phyloP scores from a whole-genome alignment of 2,888 invertebrate species.

The Vesta saturnalis region DNA sequence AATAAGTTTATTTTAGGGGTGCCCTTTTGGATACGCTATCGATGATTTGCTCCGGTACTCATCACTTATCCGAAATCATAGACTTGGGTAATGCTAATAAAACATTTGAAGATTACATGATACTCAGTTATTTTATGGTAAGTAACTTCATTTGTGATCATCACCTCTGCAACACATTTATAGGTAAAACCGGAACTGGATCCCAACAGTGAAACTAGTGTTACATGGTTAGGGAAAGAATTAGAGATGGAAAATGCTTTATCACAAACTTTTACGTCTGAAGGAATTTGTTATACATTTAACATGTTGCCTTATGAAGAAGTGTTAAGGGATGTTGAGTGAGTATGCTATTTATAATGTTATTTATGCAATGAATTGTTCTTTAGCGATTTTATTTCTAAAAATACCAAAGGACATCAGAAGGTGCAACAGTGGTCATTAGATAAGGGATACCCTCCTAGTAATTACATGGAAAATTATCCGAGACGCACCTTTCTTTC shows the following conservation, averaged over 20 bases:
- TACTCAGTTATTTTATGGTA: too few species aligned
- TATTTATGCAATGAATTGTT: background rate
- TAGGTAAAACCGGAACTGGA: background rate
- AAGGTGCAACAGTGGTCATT: conserved; percentile 68
- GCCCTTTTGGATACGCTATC: background rate
- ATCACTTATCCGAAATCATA: too few species aligned
- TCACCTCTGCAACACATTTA: too few species aligned
- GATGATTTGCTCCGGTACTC: background rate
- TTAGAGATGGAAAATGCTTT: background rate
- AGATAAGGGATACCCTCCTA: conserved; percentile 70
- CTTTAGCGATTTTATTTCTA: background rate
- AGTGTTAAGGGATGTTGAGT: conserved; percentile 12
- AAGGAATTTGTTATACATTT: conserved; percentile 21
- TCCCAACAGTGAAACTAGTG: background rate
- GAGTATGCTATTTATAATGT: background rate
- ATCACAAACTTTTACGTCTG: conserved; percentile 5
- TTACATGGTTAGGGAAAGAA: conserved; percentile 8
- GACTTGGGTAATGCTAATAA: too few species aligned
- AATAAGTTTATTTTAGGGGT: background rate
- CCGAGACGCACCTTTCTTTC: conserved; percentile 69
- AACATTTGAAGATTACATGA: too few species aligned
- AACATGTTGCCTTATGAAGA: conserved; percentile 19
- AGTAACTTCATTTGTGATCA: background rate
- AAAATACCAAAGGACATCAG: background rate
- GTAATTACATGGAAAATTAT: conserved; percentile 67